These are phyloP conservation scores for Phalloptychus januarius DNA, from an alignment of 2,797 vertebrate genomes.

Conservation along the genomic window DNA sequence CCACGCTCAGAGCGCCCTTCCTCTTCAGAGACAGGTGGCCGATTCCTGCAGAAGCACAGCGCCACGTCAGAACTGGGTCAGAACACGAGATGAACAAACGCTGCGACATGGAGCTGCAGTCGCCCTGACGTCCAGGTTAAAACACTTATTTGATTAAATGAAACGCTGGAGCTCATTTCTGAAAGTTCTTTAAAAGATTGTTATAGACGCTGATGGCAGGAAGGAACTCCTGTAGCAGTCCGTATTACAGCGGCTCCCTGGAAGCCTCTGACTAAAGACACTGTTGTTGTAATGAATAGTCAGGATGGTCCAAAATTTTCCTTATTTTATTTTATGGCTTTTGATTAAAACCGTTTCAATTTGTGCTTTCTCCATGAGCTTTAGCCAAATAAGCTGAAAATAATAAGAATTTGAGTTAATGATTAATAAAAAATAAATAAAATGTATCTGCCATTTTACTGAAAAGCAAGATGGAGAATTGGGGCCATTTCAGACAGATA, in stretches of 20 bases:
- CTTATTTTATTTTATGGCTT: too few relatives aligned
- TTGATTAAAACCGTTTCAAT: not conserved
- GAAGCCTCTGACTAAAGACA: too few relatives aligned
- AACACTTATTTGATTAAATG: too few relatives aligned
- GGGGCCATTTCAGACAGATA: too few relatives aligned
- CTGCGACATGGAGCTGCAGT: not conserved
- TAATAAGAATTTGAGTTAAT: not conserved
- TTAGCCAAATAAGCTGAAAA: not conserved
- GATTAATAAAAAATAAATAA: not conserved
- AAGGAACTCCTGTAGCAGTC: too few relatives aligned
- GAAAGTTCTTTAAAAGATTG: too few relatives aligned
- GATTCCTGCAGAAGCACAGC: slow-evolving; percentile 59
- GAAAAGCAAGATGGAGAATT: not conserved
- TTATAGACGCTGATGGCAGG: too few relatives aligned
- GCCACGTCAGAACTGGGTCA: not conserved
- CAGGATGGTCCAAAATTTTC: too few relatives aligned
- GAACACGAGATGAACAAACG: not conserved
- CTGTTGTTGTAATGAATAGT: too few relatives aligned
- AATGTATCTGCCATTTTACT: not conserved
- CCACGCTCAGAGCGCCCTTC: slow-evolving; percentile 80
- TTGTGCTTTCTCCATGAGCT: not conserved
- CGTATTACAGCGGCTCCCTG: too few relatives aligned
- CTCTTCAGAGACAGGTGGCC: slow-evolving; percentile 85
- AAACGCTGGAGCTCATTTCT: too few relatives aligned
- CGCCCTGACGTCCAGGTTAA: too few relatives aligned